Conservation (phyloP, 2,113 vertebrate species). For the Aplodontia rufa region DNA sequence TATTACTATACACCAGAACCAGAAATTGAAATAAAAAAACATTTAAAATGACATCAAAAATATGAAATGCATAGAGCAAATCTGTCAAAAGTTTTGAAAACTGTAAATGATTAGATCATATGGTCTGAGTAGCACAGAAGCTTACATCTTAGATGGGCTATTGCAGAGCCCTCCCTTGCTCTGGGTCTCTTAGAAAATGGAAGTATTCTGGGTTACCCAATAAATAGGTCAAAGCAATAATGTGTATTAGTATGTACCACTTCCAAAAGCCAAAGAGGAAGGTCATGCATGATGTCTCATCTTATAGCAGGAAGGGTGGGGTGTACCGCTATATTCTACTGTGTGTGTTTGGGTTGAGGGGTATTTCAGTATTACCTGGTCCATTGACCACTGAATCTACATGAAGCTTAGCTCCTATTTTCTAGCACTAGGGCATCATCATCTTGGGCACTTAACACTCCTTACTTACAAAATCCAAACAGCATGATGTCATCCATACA, state of each 20-base stretch:
- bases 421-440: not conserved
- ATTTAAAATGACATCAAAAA: not conserved
- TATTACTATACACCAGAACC: not conserved
- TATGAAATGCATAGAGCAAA: not conserved
- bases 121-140: not conserved
- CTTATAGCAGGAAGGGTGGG: not conserved
- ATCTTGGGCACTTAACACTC: not conserved
- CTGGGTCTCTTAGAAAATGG: not conserved
- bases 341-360: too few species aligned
- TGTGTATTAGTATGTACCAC: not conserved
- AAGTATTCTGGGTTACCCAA: not conserved
- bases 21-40: constrained; percentile 1
- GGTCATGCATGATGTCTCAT: not conserved
- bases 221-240: not conserved
- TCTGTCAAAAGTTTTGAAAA: not conserved
- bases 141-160: not conserved
- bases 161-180: not conserved
- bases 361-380: not conserved
- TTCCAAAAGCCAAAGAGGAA: not conserved
- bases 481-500: not conserved
- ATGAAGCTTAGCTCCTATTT: not conserved
- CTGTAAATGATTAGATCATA: not conserved
- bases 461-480: not conserved
- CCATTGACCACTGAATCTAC: not conserved
- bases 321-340: not conserved